Conservation (phyloP, 2,113 vertebrate genomes). For the Labeo catla region DNA sequence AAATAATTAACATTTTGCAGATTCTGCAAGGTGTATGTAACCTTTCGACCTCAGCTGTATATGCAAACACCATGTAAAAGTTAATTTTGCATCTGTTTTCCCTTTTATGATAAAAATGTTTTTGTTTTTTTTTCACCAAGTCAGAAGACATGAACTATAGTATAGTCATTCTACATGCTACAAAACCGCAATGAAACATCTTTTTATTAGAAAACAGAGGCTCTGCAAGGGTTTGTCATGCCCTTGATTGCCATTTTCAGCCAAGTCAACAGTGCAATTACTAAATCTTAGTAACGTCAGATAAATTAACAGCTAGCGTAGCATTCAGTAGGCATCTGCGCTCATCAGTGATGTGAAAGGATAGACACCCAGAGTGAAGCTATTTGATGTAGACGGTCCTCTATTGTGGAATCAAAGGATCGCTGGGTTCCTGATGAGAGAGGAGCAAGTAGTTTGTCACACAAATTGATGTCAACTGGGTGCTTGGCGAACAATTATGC, state of each 20-base stretch:
- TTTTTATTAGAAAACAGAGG: background rate
- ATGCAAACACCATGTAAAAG: too few relatives aligned
- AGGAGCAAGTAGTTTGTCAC: slow-evolving; percentile 13
- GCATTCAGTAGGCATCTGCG: background rate
- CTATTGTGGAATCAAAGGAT: slow-evolving; percentile 43
- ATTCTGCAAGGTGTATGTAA: too few relatives aligned
- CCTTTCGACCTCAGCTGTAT: too few relatives aligned
- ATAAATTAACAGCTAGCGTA: slow-evolving; percentile 19
- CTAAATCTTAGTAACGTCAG: background rate
- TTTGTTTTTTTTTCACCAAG: background rate
- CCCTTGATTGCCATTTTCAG: slow-evolving; percentile 13
- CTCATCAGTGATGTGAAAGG: slow-evolving; percentile 5
- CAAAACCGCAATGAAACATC: background rate
- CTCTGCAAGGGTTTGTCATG: background rate
- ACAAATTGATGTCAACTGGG: slow-evolving; percentile 48
- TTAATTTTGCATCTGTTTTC: too few relatives aligned
- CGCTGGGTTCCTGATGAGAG: slow-evolving; percentile 36
- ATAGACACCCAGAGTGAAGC: slow-evolving; percentile 8
- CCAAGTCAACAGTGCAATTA: slow-evolving; percentile 16
- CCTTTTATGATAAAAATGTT: too few relatives aligned
- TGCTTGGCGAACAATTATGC: slow-evolving; percentile 38
- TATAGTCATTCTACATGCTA: background rate
- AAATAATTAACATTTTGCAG: too few relatives aligned
- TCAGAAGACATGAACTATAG: background rate
- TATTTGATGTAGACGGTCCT: slow-evolving; percentile 28